Evolutionary conservation across 2,888 invertebrate genomes (phyloP).

Genomic region (Drosophila melanosoma): DNA sequence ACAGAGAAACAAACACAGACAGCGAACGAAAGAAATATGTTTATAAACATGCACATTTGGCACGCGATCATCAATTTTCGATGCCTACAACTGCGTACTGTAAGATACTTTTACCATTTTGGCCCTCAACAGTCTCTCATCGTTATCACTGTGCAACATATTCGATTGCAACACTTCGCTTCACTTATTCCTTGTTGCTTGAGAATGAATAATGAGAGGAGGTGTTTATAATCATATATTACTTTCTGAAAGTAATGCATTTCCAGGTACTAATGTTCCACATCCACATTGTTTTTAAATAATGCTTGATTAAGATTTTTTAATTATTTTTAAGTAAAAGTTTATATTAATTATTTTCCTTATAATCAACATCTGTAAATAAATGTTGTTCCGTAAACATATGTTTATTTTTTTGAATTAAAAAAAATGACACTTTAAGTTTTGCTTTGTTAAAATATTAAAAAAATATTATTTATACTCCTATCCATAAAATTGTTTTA

Average conservation of each 20-base stretch:
- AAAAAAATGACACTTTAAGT: neutral
- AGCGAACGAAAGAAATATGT: slow-evolving; percentile 67
- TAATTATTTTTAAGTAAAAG: neutral
- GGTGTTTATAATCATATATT: slow-evolving; percentile 43
- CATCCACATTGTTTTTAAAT: neutral
- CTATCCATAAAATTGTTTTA: neutral
- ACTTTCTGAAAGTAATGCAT: slow-evolving; percentile 8
- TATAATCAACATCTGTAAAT: neutral
- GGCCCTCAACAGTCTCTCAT: slow-evolving; percentile 62
- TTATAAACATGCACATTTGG: slow-evolving; percentile 81
- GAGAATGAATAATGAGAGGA: slow-evolving; percentile 48
- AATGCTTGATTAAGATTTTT: neutral
- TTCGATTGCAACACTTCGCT: slow-evolving; percentile 41
- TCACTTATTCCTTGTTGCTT: slow-evolving; percentile 12
- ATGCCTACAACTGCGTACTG: slow-evolving; percentile 69
- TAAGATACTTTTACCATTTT: slow-evolving; percentile 70
- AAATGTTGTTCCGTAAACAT: neutral
- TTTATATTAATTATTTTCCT: neutral
- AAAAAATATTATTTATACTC: neutral
- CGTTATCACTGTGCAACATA: slow-evolving; percentile 57
- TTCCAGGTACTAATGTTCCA: neutral
- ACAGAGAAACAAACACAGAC: slow-evolving; percentile 10
- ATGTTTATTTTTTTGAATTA: neutral
- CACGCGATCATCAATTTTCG: slow-evolving; percentile 79
- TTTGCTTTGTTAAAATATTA: neutral